Conservation (phyloP, 2,797 vertebrate species). For the Crocodylus rhombifer region DNA sequence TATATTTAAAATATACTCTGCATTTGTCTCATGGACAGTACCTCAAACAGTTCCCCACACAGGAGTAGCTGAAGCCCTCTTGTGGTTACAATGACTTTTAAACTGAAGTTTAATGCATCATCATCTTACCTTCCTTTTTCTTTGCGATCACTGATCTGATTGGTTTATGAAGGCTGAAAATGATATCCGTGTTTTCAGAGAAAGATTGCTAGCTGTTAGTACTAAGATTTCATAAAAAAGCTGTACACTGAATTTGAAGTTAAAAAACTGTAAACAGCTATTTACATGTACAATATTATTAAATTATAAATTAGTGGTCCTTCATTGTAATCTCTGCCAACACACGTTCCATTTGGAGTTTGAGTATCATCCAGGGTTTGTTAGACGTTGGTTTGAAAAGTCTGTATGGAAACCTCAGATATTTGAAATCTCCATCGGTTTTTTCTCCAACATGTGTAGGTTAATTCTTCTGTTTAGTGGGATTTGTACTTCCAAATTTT, state of each 20-base stretch:
- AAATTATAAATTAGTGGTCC: conserved; percentile 84
- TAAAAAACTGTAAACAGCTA: conserved; percentile 84
- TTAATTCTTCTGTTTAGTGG: conserved; percentile 92
- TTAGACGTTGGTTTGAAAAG: conserved; percentile 33
- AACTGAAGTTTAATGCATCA: conserved; percentile 43
- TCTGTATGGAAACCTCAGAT: conserved; percentile 83
- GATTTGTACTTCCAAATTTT: conserved; percentile 89
- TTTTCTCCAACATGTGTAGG: conserved; percentile 87
- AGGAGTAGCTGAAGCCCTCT: conserved; percentile 81
- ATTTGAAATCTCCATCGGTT: conserved; percentile 92
- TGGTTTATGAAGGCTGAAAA: conserved; percentile 75
- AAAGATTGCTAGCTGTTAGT: conserved; percentile 75
- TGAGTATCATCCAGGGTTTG: conserved; percentile 29
- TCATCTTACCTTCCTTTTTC: conserved; percentile 73
- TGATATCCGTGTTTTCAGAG: conserved; percentile 63
- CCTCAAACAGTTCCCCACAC: conserved; percentile 71
- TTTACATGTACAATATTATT: conserved; percentile 83
- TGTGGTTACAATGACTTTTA: conserved; percentile 79
- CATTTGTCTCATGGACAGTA: conserved; percentile 76
- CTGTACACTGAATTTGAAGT: conserved; percentile 83
- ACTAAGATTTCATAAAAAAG: conserved; percentile 79
- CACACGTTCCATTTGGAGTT: conserved; percentile 40
- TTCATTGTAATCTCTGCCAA: conserved; percentile 67
- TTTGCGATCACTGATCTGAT: conserved; percentile 62
- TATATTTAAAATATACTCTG: conserved; percentile 84